These are phyloP conservation scores for Mormyrops attenuatus DNA, from an alignment of 2,797 vertebrate species.

Conservation along the genomic window DNA sequence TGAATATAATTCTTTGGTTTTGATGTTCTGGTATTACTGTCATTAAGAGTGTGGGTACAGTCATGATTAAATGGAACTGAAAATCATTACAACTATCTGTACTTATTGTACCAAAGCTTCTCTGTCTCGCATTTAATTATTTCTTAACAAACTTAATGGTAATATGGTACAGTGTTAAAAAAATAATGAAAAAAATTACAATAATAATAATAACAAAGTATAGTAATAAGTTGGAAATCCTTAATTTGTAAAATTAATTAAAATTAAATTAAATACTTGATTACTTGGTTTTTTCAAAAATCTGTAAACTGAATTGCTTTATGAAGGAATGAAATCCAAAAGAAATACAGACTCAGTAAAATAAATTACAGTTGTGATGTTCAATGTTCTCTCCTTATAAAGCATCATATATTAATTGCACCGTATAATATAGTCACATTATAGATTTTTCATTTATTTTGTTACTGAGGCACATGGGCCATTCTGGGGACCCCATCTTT, in stretches of 20 bases:
- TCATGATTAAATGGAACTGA: not conserved
- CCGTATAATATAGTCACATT: not conserved
- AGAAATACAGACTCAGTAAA: not conserved
- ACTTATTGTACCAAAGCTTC: not conserved
- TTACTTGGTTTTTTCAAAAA: not conserved
- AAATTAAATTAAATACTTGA: not conserved
- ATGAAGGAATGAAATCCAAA: not conserved
- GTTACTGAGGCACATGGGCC: not conserved
- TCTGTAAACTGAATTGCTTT: not conserved
- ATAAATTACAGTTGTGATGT: not conserved
- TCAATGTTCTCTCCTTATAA: not conserved
- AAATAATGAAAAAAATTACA: not conserved
- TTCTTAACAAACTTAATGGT: not conserved
- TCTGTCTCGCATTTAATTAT: not conserved
- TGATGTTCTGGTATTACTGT: not conserved
- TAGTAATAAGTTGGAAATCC: not conserved
- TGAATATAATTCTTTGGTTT: not conserved
- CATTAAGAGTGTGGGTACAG: not conserved
- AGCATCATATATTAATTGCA: not conserved
- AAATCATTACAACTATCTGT: not conserved
- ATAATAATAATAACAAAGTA: not conserved
- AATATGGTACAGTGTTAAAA: not conserved
- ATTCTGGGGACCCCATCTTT: not conserved
- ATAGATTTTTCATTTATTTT: not conserved
- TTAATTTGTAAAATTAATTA: not conserved